These are phyloP conservation scores for Smittia aterrima DNA, from an alignment of 2,888 invertebrate species.

Conservation along the genomic window DNA sequence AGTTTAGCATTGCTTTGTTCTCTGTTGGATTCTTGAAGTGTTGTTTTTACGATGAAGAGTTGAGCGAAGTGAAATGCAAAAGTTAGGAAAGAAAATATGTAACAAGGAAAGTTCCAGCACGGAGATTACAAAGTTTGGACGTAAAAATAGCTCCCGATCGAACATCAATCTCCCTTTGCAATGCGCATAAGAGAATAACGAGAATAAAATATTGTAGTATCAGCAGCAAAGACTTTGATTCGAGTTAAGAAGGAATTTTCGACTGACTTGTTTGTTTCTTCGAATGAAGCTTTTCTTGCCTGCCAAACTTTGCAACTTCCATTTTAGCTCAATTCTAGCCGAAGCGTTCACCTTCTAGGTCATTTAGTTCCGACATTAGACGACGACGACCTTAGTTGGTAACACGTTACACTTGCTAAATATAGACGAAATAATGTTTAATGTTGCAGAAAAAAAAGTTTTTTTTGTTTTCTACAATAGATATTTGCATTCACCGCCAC, in stretches of 20 bases:
- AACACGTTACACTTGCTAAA: not conserved
- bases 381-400: not conserved
- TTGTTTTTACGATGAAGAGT: not conserved
- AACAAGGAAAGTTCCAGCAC: not conserved
- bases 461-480: conserved; percentile 4
- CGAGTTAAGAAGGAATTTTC: no score
- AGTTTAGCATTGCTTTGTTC: conserved; percentile 11
- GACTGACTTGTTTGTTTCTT: no score
- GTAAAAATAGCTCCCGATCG: not conserved
- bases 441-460: not conserved
- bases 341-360: not conserved
- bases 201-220: no score
- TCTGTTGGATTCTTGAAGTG: not conserved
- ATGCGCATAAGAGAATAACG: no score
- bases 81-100: not conserved
- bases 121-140: not conserved
- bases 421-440: not conserved
- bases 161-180: not conserved
- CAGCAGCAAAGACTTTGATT: no score
- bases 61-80: not conserved
- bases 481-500: conserved; percentile 3
- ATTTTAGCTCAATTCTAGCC: not conserved
- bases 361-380: conserved; percentile 6
- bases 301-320: not conserved
- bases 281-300: no score